Conservation (phyloP, 2,113 vertebrate species). For the Gorsachius goisagi region DNA sequence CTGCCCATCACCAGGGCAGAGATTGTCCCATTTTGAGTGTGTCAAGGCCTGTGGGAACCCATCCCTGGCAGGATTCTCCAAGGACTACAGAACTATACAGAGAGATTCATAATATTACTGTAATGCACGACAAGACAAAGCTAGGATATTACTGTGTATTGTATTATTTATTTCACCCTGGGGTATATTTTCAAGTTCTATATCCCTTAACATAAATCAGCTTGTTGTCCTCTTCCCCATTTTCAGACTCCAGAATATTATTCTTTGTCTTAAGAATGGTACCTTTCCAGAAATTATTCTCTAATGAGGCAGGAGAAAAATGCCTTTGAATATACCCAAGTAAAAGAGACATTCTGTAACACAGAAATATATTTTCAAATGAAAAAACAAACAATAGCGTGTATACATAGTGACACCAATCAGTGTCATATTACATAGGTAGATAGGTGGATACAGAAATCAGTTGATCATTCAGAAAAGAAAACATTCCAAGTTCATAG, state of each 20-base stretch:
- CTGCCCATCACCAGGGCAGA: not conserved
- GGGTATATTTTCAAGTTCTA: slow-evolving; percentile 21
- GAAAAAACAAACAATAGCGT: not conserved
- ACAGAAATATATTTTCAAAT: not conserved
- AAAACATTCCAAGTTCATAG: not conserved
- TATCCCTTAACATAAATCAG: slow-evolving; percentile 42
- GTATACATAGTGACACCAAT: not conserved
- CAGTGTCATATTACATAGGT: not conserved
- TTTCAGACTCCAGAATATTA: slow-evolving; percentile 5
- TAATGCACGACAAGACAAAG: slow-evolving; percentile 6
- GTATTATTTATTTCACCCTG: slow-evolving; percentile 55
- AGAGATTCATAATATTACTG: slow-evolving; percentile 11
- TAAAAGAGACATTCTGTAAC: not conserved
- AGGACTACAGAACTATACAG: not conserved
- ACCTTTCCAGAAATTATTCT: slow-evolving; percentile 35
- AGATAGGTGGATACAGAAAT: not conserved
- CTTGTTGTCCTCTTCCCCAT: not conserved
- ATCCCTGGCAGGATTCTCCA: not conserved
- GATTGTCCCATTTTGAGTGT: not conserved
- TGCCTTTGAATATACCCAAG: not conserved
- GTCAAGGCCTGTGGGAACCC: not conserved
- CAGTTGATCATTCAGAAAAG: not conserved
- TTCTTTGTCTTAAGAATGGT: slow-evolving; percentile 22
- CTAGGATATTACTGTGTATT: slow-evolving; percentile 24
- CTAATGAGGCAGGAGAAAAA: slow-evolving; percentile 45